Evolutionary conservation across 2,888 invertebrate species (phyloP).

Genomic region (Cyaniris semiargus): DNA sequence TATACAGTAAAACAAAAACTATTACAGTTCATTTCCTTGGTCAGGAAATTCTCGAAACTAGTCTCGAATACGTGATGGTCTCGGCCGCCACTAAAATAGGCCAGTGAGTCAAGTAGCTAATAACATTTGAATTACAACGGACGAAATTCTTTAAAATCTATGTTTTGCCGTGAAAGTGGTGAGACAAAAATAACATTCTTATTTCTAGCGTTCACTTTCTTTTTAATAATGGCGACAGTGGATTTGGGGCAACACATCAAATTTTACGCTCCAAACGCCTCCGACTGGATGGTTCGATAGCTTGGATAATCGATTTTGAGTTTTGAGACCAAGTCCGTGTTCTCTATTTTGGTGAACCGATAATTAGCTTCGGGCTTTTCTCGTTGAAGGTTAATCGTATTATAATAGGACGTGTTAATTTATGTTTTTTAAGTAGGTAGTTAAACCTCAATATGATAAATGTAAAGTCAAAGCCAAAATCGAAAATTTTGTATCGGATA

Average conservation of each 20-base stretch:
- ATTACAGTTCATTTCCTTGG: too few species aligned
- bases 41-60: background rate
- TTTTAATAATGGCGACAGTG: conserved; percentile 22
- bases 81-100: background rate
- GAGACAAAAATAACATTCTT: conserved; percentile 14
- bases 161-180: conserved; percentile 24
- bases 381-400: too few species aligned
- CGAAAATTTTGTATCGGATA: too few species aligned
- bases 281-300: background rate
- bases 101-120: background rate
- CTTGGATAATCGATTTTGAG: conserved; percentile 12
- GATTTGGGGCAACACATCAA: conserved; percentile 18
- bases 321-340: background rate
- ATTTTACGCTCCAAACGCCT: conserved; percentile 5
- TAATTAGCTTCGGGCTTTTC: background rate
- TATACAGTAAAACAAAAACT: too few species aligned
- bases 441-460: too few species aligned
- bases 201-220: conserved; percentile 20
- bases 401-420: too few species aligned
- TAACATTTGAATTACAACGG: conserved; percentile 5
- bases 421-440: too few species aligned
- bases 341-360: background rate
- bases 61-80: background rate
- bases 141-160: background rate
- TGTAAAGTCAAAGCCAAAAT: too few species aligned